These are phyloP conservation scores for Coregonus sp. DNA, from an alignment of 2,797 vertebrate genomes.

Conservation along the genomic window DNA sequence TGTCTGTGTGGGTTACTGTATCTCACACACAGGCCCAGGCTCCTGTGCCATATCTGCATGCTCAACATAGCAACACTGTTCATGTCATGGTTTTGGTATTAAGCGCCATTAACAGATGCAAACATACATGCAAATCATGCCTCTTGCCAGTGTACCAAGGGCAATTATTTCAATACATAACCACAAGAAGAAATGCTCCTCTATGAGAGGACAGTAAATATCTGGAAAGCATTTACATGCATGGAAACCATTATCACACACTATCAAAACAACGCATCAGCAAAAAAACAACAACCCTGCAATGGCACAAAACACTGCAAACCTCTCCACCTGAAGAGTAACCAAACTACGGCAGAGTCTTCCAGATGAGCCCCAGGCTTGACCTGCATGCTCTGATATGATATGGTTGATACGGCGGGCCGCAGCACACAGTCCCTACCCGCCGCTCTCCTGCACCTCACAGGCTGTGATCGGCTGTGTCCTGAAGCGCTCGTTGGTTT, in stretches of 20 bases:
- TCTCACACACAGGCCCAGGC: conserved; percentile 20
- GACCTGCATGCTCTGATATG: not conserved
- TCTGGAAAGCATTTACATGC: not conserved
- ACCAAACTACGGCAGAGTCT: conserved; percentile 5
- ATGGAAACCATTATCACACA: not conserved
- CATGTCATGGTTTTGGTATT: conserved; percentile 11
- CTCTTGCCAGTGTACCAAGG: not conserved
- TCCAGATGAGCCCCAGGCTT: conserved; percentile 11
- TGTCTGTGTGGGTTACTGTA: conserved; percentile 25
- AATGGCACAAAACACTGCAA: conserved; percentile 35
- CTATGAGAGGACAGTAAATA: not conserved
- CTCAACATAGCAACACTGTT: conserved; percentile 24
- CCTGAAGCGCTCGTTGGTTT: conserved; percentile 76
- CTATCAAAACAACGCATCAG: not conserved
- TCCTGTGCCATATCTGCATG: conserved; percentile 50
- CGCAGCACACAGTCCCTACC: conserved; percentile 61
- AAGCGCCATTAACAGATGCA: conserved; percentile 18
- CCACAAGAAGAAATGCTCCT: not conserved
- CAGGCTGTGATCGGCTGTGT: conserved; percentile 80
- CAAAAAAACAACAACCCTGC: not conserved
- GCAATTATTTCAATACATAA: not conserved
- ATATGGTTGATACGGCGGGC: not conserved
- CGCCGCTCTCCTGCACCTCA: conserved; percentile 75
- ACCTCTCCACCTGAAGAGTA: conserved; percentile 7
- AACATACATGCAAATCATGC: not conserved